These are phyloP conservation scores for Pseudopleuronectes americanus DNA, from an alignment of 2,797 vertebrate species.

Conservation along the genomic window DNA sequence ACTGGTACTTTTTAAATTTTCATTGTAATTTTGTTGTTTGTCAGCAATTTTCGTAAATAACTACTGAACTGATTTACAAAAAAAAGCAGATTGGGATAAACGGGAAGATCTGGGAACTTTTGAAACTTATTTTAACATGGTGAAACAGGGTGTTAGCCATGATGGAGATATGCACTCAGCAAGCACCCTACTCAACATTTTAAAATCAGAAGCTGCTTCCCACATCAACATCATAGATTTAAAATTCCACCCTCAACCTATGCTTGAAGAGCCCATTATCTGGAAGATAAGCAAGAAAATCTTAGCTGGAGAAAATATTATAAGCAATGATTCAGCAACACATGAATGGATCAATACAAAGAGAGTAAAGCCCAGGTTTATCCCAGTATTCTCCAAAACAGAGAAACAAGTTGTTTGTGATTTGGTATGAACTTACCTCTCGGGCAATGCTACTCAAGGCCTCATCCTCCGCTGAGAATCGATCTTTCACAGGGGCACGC, in stretches of 20 bases:
- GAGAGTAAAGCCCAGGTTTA: not conserved
- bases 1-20: too few species aligned
- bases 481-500: constrained; percentile 95
- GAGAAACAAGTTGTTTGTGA: not conserved
- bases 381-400: not conserved
- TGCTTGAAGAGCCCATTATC: constrained; percentile 15
- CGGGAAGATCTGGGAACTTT: too few species aligned
- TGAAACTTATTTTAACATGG: too few species aligned
- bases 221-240: constrained; percentile 1
- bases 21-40: too few species aligned
- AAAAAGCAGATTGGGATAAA: too few species aligned
- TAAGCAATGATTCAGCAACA: constrained; percentile 26
- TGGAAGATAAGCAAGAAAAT: constrained; percentile 22
- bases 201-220: not conserved
- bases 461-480: constrained; percentile 98
- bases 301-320: constrained; percentile 9
- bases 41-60: too few species aligned
- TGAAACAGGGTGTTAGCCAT: too few species aligned
- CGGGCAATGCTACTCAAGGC: constrained; percentile 95
- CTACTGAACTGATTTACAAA: too few species aligned
- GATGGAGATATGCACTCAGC: too few species aligned
- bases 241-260: not conserved
- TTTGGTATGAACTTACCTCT: constrained; percentile 88
- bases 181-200: too few species aligned
- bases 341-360: not conserved